A percentile compares a stretch with the other conserved stretches of the same genome.
phyloP scores from a whole-genome alignment of 2,888 invertebrate genomes.

The Metopia argyrocephala region DNA sequence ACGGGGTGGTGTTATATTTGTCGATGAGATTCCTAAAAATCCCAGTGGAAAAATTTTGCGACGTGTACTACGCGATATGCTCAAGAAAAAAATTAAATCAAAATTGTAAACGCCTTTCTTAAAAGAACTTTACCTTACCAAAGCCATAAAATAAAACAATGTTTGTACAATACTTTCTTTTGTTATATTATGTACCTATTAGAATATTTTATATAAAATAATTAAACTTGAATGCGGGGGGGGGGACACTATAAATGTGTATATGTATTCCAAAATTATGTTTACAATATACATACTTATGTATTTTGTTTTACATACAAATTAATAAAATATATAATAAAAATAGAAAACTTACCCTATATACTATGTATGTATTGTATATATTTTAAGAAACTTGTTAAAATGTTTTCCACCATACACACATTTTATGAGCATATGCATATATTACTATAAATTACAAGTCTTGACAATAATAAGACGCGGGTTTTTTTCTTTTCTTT shows the following conservation, averaged over 20 bases:
- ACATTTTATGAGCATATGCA: no score
- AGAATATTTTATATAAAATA: background rate
- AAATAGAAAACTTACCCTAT: conserved; percentile 5
- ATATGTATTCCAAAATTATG: no score
- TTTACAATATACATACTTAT: no score
- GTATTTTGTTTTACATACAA: background rate
- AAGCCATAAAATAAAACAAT: conserved; percentile 38
- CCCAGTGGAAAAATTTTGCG: conserved; percentile 89
- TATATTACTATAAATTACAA: no score
- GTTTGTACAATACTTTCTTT: background rate
- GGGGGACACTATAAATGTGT: background rate
- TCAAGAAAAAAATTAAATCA: conserved; percentile 73
- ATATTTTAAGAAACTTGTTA: background rate
- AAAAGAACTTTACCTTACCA: conserved; percentile 25
- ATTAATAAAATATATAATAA: conserved; percentile 7
- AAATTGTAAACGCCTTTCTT: conserved; percentile 73
- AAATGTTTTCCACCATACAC: no score
- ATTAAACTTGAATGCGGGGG: background rate
- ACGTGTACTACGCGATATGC: conserved; percentile 77
- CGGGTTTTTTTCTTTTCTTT: no score
- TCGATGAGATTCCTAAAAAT: conserved; percentile 87
- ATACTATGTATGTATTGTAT: background rate
- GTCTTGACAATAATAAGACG: no score
- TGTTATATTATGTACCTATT: background rate
- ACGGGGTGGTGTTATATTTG: conserved; percentile 86